These are phyloP conservation scores for Actinemys pallida DNA, from an alignment of 2,113 vertebrate genomes.

Conservation along the genomic window DNA sequence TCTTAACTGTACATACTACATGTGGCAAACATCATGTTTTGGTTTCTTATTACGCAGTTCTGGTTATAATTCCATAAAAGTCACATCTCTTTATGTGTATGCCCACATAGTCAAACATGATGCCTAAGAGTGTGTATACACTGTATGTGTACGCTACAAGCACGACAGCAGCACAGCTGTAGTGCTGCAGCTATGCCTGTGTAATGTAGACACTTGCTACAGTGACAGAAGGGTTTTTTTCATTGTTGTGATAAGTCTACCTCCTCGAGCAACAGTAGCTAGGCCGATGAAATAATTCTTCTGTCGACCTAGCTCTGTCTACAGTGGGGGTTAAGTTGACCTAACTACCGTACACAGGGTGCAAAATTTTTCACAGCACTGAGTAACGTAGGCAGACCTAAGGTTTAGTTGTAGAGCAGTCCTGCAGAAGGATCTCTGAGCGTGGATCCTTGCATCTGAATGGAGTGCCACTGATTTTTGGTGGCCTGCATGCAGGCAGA, in stretches of 20 bases:
- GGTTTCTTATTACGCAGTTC: neutral
- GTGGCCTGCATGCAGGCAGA: too few species aligned
- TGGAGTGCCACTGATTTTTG: neutral
- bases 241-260: neutral
- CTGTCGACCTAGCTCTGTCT: neutral
- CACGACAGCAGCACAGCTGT: neutral
- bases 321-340: neutral
- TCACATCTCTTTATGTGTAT: neutral
- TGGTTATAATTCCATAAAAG: neutral
- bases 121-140: neutral
- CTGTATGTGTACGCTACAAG: neutral
- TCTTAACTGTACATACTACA: neutral
- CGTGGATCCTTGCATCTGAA: neutral
- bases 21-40: neutral
- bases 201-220: neutral
- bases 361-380: neutral
- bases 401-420: neutral
- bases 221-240: neutral
- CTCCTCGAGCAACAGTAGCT: neutral
- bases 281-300: neutral
- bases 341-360: neutral
- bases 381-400: neutral
- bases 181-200: neutral
- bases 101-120: neutral
- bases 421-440: neutral